A percentile compares a stretch with the other conserved stretches of the same genome.
Evolutionary conservation across 2,888 invertebrate species (phyloP).

Genomic region (Sceliomorpha sp.): DNA sequence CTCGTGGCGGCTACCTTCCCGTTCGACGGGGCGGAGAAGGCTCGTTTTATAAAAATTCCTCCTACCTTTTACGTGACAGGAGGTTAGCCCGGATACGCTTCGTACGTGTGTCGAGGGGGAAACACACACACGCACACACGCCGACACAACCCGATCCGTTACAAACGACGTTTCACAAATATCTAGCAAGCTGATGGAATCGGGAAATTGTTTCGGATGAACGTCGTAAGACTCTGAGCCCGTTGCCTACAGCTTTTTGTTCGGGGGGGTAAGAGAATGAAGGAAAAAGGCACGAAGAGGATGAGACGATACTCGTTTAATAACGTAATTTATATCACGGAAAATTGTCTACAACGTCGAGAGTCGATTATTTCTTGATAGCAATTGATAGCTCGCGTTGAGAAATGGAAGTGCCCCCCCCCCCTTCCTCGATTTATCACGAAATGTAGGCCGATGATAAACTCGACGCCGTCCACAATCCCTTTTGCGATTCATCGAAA

Average conservation of each 20-base stretch:
- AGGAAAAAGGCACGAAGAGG: not conserved
- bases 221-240: constrained; percentile 9
- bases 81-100: constrained; percentile 42
- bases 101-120: constrained; percentile 29
- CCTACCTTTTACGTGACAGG: constrained; percentile 44
- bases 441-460: constrained; percentile 34
- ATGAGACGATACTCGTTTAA: not conserved
- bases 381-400: not conserved
- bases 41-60: constrained; percentile 46
- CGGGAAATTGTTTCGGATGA: constrained; percentile 21
- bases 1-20: constrained; percentile 34
- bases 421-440: not conserved
- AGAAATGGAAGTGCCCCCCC: not conserved
- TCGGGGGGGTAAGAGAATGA: not conserved
- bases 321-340: not conserved
- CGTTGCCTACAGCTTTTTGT: constrained; percentile 5
- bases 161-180: constrained; percentile 43
- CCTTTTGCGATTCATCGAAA: constrained; percentile 31
- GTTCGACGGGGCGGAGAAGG: constrained; percentile 20
- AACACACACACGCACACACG: constrained; percentile 41
- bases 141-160: constrained; percentile 31
- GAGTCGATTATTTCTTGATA: not conserved
- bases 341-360: not conserved
- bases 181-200: constrained; percentile 38
- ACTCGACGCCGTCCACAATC: constrained; percentile 43